Percentiles rank a stretch among this genome's conserved stretches.
Conservation (phyloP, 2,888 invertebrate species). For the Torymus auratus region DNA sequence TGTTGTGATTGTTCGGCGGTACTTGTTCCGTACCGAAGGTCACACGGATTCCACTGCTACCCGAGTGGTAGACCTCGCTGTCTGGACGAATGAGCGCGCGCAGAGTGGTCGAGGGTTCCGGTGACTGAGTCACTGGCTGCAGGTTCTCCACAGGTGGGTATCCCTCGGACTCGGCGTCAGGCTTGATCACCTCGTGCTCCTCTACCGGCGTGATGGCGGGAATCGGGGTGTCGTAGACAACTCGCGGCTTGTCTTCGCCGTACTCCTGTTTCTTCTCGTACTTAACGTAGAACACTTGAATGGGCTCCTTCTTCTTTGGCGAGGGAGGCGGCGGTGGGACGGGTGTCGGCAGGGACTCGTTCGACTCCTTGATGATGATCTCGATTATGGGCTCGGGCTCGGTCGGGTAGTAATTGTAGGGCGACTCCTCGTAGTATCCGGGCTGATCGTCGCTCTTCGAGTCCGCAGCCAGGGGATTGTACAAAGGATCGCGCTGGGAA, state of each 20-base stretch:
- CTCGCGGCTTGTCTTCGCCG: conserved; percentile 83
- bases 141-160: conserved; percentile 79
- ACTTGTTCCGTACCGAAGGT: conserved; percentile 85
- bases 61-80: conserved; percentile 87
- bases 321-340: conserved; percentile 77
- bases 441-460: conserved; percentile 77
- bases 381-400: conserved; percentile 94
- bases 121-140: conserved; percentile 78
- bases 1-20: conserved; percentile 74
- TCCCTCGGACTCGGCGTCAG: conserved; percentile 62
- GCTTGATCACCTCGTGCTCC: conserved; percentile 79
- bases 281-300: conserved; percentile 94
- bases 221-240: conserved; percentile 88
- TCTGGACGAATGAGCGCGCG: conserved; percentile 92
- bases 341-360: conserved; percentile 86
- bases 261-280: conserved; percentile 89
- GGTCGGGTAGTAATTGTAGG: conserved; percentile 74
- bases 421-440: conserved; percentile 67
- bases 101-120: conserved; percentile 86
- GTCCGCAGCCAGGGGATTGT: conserved; percentile 79
- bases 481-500: conserved; percentile 87
- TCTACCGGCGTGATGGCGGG: conserved; percentile 86
- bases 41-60: conserved; percentile 88
- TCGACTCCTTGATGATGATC: conserved; percentile 94
- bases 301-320: conserved; percentile 85